Evolutionary conservation across 2,797 vertebrate genomes (phyloP).

Genomic region (Huso huso): DNA sequence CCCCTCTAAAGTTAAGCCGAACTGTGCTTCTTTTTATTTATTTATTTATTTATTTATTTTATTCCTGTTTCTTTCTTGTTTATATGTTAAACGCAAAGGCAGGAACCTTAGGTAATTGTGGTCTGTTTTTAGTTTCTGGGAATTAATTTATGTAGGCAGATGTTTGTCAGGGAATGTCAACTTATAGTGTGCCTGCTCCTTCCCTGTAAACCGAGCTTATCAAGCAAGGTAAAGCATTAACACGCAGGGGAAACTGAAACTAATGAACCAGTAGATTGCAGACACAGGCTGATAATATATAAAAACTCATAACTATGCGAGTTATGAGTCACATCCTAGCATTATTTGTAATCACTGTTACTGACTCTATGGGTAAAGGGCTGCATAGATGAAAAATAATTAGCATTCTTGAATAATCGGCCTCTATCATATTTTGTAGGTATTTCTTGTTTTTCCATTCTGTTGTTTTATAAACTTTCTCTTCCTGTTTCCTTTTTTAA

Average conservation of each 20-base stretch:
- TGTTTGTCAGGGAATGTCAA: neutral
- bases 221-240: neutral
- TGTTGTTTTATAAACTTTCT: too few species aligned
- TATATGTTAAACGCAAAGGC: neutral
- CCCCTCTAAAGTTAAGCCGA: neutral
- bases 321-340: too few species aligned
- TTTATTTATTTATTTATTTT: neutral
- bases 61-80: neutral
- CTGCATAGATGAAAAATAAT: too few species aligned
- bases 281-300: neutral
- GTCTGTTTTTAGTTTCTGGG: neutral
- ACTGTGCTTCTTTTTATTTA: neutral
- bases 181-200: neutral
- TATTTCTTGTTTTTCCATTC: too few species aligned
- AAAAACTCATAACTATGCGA: neutral
- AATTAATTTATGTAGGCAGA: neutral
- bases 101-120: neutral
- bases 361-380: too few species aligned
- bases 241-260: neutral
- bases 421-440: too few species aligned
- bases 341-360: too few species aligned
- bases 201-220: neutral
- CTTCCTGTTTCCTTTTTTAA: too few species aligned
- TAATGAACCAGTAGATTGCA: slow-evolving; percentile 3
- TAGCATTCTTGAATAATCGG: too few species aligned